Conservation (phyloP, 2,797 vertebrate species). For the Sylvilagus floridanus region DNA sequence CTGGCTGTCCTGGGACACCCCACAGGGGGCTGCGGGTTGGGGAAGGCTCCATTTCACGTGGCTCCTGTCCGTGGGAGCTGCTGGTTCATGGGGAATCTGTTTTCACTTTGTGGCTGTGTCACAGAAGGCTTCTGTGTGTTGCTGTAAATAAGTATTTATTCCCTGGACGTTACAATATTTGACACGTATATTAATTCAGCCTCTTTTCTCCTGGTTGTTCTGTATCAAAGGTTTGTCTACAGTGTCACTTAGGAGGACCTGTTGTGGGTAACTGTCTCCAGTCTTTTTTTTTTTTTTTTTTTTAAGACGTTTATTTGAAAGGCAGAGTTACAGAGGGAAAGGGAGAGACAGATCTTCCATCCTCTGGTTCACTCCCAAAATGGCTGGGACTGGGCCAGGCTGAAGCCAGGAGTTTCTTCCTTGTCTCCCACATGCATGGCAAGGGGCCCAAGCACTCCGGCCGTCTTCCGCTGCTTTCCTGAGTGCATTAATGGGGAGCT, state of each 20-base stretch:
- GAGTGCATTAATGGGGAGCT: too few species aligned
- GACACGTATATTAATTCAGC: not conserved
- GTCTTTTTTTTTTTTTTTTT: not conserved
- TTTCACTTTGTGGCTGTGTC: not conserved
- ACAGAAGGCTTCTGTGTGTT: not conserved
- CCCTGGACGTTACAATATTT: not conserved
- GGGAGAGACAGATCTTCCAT: too few species aligned
- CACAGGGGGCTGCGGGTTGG: rapidly evolving
- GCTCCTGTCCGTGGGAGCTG: not conserved
- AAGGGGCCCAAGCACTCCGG: too few species aligned
- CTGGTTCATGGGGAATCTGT: not conserved
- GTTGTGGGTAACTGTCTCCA: not conserved
- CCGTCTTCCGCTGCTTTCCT: too few species aligned
- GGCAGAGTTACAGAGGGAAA: too few species aligned
- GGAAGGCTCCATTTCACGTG: not conserved
- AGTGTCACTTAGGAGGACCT: not conserved
- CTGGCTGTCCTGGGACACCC: not conserved
- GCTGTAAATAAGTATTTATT: conserved; percentile 10
- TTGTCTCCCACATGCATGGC: too few species aligned
- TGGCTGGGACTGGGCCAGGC: too few species aligned
- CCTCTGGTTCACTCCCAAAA: too few species aligned
- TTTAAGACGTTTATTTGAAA: too few species aligned
- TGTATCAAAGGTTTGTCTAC: not conserved
- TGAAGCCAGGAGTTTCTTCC: too few species aligned
- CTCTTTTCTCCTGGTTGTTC: not conserved